These are phyloP conservation scores for Aromia moschata DNA, from an alignment of 2,888 invertebrate genomes.

Conservation along the genomic window DNA sequence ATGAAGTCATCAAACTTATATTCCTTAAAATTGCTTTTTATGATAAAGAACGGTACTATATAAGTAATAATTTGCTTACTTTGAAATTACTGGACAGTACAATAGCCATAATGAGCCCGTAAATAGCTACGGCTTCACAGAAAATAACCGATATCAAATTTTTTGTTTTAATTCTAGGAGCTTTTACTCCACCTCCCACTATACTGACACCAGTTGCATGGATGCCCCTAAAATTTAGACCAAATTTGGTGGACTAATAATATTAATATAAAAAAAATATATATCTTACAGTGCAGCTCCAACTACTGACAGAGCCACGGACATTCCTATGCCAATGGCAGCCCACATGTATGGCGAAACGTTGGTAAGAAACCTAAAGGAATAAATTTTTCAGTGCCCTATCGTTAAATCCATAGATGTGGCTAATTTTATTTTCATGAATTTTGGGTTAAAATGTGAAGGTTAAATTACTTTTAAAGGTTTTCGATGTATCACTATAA, in stretches of 20 bases:
- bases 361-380: conserved; percentile 78
- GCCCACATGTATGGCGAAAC: conserved; percentile 99
- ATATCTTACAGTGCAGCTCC: conserved; percentile 88
- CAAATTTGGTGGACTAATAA: too few species aligned
- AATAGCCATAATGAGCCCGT: conserved; percentile 98
- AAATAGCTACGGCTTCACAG: conserved; percentile 99
- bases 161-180: conserved; percentile 98
- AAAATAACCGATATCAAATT: conserved; percentile 99
- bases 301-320: conserved; percentile 94
- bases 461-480: too few species aligned
- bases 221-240: conserved; percentile 85
- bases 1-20: conserved; percentile 34
- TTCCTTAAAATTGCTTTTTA: conserved; percentile 37
- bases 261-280: not conserved
- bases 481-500: too few species aligned
- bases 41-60: not conserved
- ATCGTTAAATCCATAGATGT: too few species aligned
- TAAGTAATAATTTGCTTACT: conserved; percentile 49
- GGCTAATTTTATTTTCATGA: too few species aligned
- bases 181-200: conserved; percentile 97
- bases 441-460: too few species aligned
- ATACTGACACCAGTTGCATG: conserved; percentile 96
- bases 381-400: too few species aligned
- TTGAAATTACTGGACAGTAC: conserved; percentile 88
- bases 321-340: conserved; percentile 87